These are phyloP conservation scores for Gryon sp. DNA, from an alignment of 1,140 invertebrate species.

Conservation along the genomic window DNA sequence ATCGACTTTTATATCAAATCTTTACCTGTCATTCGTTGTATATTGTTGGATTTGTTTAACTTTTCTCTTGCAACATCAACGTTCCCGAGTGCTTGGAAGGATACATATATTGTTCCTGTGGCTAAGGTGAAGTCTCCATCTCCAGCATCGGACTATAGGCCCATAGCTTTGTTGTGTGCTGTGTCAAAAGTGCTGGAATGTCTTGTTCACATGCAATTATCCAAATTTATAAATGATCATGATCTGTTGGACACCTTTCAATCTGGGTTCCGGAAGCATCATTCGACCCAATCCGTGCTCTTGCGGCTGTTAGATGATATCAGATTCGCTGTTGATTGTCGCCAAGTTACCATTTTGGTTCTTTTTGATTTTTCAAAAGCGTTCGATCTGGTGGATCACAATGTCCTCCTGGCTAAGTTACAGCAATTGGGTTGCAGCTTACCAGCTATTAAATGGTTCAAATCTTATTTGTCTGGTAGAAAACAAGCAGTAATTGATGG, in stretches of 20 bases:
- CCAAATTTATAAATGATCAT: background rate
- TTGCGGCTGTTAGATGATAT: slow-evolving; percentile 1
- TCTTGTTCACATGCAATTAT: background rate
- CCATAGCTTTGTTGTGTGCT: background rate
- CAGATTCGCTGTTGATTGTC: background rate
- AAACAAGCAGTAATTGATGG: background rate
- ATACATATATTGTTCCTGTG: too few species aligned
- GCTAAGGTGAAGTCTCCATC: too few species aligned
- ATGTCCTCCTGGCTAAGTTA: background rate
- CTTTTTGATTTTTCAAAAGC: background rate
- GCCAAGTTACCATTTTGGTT: background rate
- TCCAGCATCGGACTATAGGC: too few species aligned
- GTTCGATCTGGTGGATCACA: background rate
- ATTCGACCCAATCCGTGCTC: background rate
- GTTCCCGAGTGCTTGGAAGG: too few species aligned
- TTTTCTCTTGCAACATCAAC: too few species aligned
- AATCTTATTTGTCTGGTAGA: background rate
- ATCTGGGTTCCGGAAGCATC: background rate
- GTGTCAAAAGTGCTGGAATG: background rate
- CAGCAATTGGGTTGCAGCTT: background rate
- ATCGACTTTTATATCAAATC: too few species aligned
- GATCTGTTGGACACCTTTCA: background rate
- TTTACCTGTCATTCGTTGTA: too few species aligned
- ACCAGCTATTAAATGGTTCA: background rate
- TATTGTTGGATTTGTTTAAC: too few species aligned